Evolutionary conservation across 2,113 vertebrate genomes (phyloP), one percentile per base, ranked within the genome.

Genomic region (Himantopus leucocephalus): DNA sequence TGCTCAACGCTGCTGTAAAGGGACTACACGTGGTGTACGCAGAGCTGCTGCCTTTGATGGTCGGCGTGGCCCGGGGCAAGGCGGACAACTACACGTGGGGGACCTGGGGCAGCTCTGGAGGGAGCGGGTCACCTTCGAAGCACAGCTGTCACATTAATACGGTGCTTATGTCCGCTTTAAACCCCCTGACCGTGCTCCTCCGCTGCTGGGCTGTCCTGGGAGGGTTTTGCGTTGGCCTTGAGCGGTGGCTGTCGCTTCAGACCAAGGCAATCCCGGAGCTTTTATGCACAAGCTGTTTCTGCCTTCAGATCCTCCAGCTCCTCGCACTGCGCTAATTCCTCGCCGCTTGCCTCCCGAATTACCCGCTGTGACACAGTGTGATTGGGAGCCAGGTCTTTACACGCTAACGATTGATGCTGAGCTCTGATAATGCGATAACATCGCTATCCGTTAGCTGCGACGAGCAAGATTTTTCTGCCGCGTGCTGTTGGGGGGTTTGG

Each of bases 321-420:
- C 75, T 56, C 2, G 3, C 67, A 8, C 68, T 27, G 60, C 12
- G 50, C 56, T 68, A 11, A 14, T 74, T 94, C 48, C 75, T 73
- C 4, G 0, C 34, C 1, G 6, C 5, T 10, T 29, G 50, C n/a
- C 22, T 76, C 52, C 76, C 0, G 0, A 39, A 8, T 21, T 37
- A 18, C 75, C 67, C 0, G 0, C 92, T 68, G 76, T 29, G 83
- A 20, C 76, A 20, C 74, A 62, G 47, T 0, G 8, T 60, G 79
- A 21, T 41, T 24, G 41, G 72, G 63, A 90, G 62, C 63, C 68
- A 35, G 14, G 16, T 32, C 82, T 78, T 86, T 22, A 48, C 26
- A 2, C 2, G 43, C 55, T 55, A n/a, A 2, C 19, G 21, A 4
- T 4, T 5, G 84, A 15, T 82, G 50, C 58, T 67, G 84, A 56